Percentiles rank a stretch among this genome's conserved stretches.
These are phyloP conservation scores for Herpailurus yagouaroundi DNA, from an alignment of 2,113 vertebrate species.

Conservation along the genomic window DNA sequence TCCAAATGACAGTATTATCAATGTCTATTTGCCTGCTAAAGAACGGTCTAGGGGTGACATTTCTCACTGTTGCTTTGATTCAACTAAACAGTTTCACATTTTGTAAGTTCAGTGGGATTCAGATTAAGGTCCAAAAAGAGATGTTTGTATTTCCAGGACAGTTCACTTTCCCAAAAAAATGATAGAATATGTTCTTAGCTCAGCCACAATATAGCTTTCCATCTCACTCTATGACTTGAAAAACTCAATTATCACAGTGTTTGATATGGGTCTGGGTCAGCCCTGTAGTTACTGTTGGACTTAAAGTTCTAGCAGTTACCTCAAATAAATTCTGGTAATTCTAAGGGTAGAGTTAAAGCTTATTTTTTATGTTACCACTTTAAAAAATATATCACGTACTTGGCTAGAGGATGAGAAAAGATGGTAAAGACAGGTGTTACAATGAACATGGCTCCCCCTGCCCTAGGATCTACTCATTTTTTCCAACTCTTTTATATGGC, in stretches of 20 bases:
- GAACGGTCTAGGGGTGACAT: not conserved
- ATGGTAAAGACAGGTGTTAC: not conserved
- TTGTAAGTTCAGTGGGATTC: conserved; percentile 11
- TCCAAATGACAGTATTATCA: not conserved
- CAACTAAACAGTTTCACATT: conserved; percentile 55
- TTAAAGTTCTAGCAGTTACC: not conserved
- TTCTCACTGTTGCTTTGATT: conserved; percentile 31
- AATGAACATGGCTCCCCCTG: not conserved
- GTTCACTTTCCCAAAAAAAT: conserved; percentile 52
- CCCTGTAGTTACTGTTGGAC: not conserved
- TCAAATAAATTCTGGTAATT: conserved; percentile 18
- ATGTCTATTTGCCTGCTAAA: not conserved
- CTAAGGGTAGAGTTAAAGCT: not conserved
- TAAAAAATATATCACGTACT: not conserved
- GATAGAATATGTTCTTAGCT: conserved; percentile 17
- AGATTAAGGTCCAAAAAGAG: conserved; percentile 5
- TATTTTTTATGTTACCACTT: conserved; percentile 19
- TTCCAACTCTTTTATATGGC: not conserved
- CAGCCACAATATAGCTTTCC: not conserved
- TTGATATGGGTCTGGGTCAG: conserved; percentile 22
- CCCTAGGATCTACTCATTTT: not conserved
- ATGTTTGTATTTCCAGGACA: conserved; percentile 43
- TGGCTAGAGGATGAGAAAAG: not conserved
- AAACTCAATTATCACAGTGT: conserved; percentile 48
- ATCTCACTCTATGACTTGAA: not conserved